These are phyloP conservation scores for Zelostemma sp. DNA, from an alignment of 1,140 invertebrate genomes.

Conservation along the genomic window DNA sequence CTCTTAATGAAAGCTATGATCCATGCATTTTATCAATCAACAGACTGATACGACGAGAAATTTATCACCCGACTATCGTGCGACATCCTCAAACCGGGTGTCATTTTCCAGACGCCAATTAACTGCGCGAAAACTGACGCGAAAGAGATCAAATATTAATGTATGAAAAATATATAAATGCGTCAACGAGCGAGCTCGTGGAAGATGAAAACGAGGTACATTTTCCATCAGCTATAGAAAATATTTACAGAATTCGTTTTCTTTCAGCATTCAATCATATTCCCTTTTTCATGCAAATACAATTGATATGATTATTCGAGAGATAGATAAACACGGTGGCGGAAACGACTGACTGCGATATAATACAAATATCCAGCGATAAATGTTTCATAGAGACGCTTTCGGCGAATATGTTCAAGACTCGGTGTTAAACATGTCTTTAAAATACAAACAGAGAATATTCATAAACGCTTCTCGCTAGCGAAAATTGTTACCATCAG, in stretches of 20 bases:
- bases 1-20: too few species aligned
- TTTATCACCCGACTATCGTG: too few species aligned
- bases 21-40: too few species aligned
- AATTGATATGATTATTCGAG: constrained; percentile 35
- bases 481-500: too few species aligned
- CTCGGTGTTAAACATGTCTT: not conserved
- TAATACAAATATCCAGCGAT: constrained; percentile 25
- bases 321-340: constrained; percentile 31
- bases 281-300: constrained; percentile 44
- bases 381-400: constrained; percentile 16
- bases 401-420: constrained; percentile 3
- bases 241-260: constrained; percentile 46
- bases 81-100: not conserved
- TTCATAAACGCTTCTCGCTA: too few species aligned
- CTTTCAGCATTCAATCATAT: constrained; percentile 47
- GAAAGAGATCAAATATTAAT: not conserved
- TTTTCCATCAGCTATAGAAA: constrained; percentile 24
- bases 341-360: constrained; percentile 15
- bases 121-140: not conserved
- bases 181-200: not conserved
- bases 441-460: too few species aligned
- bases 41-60: too few species aligned
- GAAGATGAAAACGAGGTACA: constrained; percentile 9
- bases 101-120: not conserved
- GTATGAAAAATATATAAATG: not conserved